Evolutionary conservation across 2,113 vertebrate species (phyloP).

Genomic region (Pristiophorus japonicus): DNA sequence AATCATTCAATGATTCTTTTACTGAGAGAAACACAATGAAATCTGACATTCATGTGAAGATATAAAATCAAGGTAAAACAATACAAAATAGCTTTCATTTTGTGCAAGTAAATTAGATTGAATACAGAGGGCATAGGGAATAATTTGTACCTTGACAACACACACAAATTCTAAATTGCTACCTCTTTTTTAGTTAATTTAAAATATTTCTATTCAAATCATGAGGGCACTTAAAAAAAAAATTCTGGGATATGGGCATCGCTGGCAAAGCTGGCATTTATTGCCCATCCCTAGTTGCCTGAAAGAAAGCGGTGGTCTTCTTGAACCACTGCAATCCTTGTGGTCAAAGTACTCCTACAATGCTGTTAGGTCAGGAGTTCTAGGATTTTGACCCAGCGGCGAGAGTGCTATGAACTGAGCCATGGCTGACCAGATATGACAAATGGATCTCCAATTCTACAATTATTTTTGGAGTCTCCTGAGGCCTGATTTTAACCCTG

Average conservation of each 20-base stretch:
- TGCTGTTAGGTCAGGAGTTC: neutral
- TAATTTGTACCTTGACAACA: neutral
- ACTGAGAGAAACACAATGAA: conserved; percentile 26
- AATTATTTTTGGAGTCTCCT: no score
- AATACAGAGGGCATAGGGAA: neutral
- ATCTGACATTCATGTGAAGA: conserved; percentile 7
- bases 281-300: neutral
- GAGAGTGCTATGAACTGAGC: no score
- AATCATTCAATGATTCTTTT: conserved; percentile 30
- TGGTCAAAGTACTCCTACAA: neutral
- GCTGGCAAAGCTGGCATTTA: neutral
- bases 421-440: no score
- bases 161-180: conserved; percentile 6
- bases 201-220: neutral
- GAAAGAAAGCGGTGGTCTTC: neutral
- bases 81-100: neutral
- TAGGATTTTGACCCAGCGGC: neutral
- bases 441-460: no score
- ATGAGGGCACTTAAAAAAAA: neutral
- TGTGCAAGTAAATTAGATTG: neutral
- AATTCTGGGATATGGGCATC: neutral
- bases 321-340: neutral
- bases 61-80: conserved; percentile 21
- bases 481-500: no score
- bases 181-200: neutral